These are phyloP conservation scores for Prunella himalayana DNA, from an alignment of 2,113 vertebrate species.

Conservation along the genomic window DNA sequence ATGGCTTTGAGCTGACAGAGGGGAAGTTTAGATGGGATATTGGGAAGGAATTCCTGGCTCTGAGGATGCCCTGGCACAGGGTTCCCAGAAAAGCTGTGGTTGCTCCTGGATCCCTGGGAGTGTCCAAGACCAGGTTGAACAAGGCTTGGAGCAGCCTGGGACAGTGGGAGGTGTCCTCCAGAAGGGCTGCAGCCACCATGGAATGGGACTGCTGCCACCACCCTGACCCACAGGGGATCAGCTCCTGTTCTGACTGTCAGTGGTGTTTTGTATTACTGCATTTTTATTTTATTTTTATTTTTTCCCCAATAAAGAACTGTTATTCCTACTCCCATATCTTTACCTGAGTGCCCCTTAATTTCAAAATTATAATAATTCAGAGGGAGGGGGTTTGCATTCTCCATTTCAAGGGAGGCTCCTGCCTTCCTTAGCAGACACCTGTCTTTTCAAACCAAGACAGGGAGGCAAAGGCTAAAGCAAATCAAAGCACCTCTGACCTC, in stretches of 20 bases:
- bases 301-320: not conserved
- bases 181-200: not conserved
- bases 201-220: not conserved
- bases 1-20: accelerated
- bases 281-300: not conserved
- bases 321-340: not conserved
- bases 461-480: not conserved
- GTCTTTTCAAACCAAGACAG: not conserved
- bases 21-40: accelerated
- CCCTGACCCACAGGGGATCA: not conserved
- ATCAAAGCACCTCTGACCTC: not conserved
- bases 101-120: not conserved
- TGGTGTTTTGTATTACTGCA: not conserved
- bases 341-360: not conserved
- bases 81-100: accelerated
- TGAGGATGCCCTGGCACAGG: accelerated
- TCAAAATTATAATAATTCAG: not conserved
- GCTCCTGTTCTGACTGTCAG: not conserved
- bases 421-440: not conserved
- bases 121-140: not conserved
- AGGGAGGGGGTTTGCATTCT: not conserved
- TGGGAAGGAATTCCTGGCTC: not conserved
- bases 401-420: not conserved
- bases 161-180: accelerated
- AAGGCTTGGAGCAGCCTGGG: accelerated